These are phyloP conservation scores for Thrips palmi DNA, from an alignment of 1,140 invertebrate genomes.

Conservation along the genomic window DNA sequence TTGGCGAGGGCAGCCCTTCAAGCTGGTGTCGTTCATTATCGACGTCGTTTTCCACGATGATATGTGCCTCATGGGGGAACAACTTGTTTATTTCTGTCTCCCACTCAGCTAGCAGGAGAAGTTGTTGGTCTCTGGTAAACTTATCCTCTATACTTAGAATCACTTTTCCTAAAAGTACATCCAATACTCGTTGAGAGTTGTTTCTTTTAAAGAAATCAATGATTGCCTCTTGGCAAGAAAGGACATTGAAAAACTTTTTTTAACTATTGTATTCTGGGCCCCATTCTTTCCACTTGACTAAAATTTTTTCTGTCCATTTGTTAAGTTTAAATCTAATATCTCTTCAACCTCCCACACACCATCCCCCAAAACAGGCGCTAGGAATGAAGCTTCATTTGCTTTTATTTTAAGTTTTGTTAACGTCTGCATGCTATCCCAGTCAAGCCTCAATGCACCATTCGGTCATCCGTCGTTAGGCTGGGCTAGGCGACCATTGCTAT, in stretches of 20 bases:
- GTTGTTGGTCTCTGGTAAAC: slow-evolving; percentile 18
- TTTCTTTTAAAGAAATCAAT: slow-evolving; percentile 28
- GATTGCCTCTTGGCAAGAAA: slow-evolving; percentile 33
- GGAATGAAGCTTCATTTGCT: not conserved
- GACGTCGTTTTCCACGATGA: slow-evolving; percentile 57
- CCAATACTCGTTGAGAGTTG: too few species aligned
- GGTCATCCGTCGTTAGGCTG: too few species aligned
- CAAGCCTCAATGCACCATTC: too few species aligned
- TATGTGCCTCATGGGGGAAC: slow-evolving; percentile 25
- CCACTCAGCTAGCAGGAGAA: slow-evolving; percentile 27
- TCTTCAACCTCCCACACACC: slow-evolving; percentile 49
- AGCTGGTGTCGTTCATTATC: slow-evolving; percentile 66
- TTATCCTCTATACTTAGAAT: slow-evolving; percentile 20
- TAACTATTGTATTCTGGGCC: slow-evolving; percentile 52
- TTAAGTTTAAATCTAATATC: slow-evolving; percentile 38
- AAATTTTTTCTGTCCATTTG: slow-evolving; percentile 25
- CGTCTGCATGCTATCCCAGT: too few species aligned
- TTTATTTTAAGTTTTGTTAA: too few species aligned
- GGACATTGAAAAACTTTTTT: slow-evolving; percentile 63
- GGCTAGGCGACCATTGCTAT: too few species aligned
- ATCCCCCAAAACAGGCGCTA: not conserved
- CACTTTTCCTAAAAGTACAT: slow-evolving; percentile 29
- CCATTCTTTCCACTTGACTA: slow-evolving; percentile 79
- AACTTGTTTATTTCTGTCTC: slow-evolving; percentile 43
- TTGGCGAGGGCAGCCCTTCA: too few species aligned